Evolutionary conservation across 2,888 invertebrate genomes (phyloP).

Genomic region (Epirrhoe tristata): DNA sequence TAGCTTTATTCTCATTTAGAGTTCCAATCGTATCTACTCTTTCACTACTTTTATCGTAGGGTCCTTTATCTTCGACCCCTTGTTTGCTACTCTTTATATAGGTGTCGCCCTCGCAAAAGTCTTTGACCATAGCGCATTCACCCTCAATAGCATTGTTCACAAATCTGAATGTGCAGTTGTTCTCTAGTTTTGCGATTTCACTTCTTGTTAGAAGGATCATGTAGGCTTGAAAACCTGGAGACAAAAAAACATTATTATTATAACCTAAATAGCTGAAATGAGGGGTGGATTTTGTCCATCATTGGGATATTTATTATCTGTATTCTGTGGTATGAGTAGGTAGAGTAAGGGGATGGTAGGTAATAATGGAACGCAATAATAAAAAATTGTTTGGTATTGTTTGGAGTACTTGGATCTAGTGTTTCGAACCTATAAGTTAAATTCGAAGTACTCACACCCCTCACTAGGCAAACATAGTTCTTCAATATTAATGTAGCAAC

Average conservation of each 20-base stretch:
- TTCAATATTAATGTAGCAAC: no score
- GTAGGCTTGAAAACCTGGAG: slow-evolving; percentile 11
- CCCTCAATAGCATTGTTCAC: slow-evolving; percentile 17
- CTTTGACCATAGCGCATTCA: slow-evolving; percentile 17
- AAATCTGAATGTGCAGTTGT: slow-evolving; percentile 25
- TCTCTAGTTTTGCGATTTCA: slow-evolving; percentile 25
- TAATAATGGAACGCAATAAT: no score
- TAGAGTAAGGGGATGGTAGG: no score
- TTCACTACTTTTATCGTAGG: background rate
- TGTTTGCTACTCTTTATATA: background rate
- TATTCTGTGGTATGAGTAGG: no score
- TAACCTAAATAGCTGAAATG: background rate
- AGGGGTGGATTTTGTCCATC: no score
- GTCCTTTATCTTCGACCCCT: background rate
- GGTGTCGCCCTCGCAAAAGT: background rate
- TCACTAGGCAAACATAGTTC: no score
- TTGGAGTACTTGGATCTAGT: no score
- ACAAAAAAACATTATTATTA: background rate
- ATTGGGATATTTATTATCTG: no score
- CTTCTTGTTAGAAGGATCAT: slow-evolving; percentile 29
- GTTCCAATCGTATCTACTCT: background rate
- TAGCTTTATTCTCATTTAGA: no score
- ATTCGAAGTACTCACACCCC: no score
- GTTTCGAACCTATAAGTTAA: no score
- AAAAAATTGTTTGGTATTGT: no score